Conservation (phyloP, 2,113 vertebrate genomes). For the Myrmecobius fasciatus region DNA sequence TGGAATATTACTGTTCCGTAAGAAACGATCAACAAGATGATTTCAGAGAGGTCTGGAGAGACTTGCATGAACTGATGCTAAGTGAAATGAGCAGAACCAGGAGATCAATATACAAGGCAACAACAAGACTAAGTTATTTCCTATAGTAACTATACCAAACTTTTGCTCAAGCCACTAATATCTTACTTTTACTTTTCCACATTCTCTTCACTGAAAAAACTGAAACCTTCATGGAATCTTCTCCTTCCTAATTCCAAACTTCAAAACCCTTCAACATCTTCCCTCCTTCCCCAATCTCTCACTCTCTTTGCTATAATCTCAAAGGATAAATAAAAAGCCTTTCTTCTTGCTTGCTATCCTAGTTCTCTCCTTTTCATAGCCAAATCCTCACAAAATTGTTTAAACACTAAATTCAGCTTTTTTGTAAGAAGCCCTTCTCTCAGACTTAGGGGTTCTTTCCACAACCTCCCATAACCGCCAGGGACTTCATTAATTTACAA, state of each 20-base stretch:
- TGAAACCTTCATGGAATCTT: background rate
- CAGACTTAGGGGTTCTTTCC: background rate
- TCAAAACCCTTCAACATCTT: background rate
- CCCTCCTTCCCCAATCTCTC: background rate
- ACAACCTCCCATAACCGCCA: background rate
- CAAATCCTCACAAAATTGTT: background rate
- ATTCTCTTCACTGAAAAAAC: background rate
- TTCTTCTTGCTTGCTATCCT: background rate
- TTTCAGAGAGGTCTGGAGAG: no score
- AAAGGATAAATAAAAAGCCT: background rate
- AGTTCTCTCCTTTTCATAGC: background rate
- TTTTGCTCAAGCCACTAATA: background rate
- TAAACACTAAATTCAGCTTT: background rate
- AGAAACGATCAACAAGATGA: no score
- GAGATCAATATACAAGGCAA: no score
- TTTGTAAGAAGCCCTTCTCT: background rate
- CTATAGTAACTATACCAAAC: background rate
- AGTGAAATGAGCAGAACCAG: no score
- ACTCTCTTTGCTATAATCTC: background rate
- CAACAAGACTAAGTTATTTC: background rate
- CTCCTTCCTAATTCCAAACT: background rate
- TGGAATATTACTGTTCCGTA: no score
- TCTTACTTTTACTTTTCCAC: background rate
- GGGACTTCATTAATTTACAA: background rate
- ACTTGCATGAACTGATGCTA: no score